phyloP scores from a whole-genome alignment of 2,113 vertebrate genomes.

The Machaerirhynchus nigripectus region DNA sequence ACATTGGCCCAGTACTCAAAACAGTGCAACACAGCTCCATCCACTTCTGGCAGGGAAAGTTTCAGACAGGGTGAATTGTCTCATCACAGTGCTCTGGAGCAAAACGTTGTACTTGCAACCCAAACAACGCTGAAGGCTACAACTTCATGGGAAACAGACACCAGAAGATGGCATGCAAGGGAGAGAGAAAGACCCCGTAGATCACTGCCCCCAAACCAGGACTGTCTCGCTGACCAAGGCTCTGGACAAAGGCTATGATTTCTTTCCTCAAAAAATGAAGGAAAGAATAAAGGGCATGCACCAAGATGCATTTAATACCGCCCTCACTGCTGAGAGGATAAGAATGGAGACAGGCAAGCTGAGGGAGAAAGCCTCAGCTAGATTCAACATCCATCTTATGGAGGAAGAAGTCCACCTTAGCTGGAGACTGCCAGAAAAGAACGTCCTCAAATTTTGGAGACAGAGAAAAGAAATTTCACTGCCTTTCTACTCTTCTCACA shows the following conservation, averaged over 20 bases:
- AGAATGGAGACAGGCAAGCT: not conserved
- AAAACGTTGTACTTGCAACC: not conserved
- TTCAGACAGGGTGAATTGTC: not conserved
- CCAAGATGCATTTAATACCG: not conserved
- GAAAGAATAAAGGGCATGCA: not conserved
- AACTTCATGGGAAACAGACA: fast-evolving
- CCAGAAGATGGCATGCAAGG: not conserved
- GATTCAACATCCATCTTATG: not conserved
- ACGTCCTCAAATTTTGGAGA: not conserved
- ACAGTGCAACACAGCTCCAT: not conserved
- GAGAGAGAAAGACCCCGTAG: not conserved
- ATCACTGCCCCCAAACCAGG: not conserved
- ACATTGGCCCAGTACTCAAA: not conserved
- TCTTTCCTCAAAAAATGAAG: not conserved
- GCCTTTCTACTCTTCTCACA: not conserved
- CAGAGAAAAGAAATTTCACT: not conserved
- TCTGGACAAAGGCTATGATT: not conserved
- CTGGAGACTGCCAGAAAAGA: not conserved
- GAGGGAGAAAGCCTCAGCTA: not conserved
- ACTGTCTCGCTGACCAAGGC: not conserved
- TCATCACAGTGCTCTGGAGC: not conserved
- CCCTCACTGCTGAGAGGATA: not conserved
- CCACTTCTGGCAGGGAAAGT: not conserved
- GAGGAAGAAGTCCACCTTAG: not conserved
- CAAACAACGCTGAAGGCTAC: fast-evolving